Percentiles rank a stretch among this genome's conserved stretches.
Conservation (phyloP, 2,797 vertebrate genomes). For the Cichlasoma orientale region DNA sequence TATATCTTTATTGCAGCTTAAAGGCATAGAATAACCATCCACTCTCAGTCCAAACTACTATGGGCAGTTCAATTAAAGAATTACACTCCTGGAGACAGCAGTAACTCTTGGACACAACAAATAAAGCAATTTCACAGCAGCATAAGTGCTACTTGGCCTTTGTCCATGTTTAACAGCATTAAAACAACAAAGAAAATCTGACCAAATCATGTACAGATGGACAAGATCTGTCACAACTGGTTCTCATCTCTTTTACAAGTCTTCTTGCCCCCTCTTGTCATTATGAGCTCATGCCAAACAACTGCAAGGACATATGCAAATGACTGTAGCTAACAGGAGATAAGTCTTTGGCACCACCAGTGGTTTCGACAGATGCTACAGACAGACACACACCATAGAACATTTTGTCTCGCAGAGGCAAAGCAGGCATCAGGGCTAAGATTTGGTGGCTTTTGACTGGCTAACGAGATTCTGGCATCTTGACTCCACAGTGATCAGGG, state of each 20-base stretch:
- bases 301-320: constrained; percentile 78
- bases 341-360: constrained; percentile 63
- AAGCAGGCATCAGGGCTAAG: constrained; percentile 56
- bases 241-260: constrained; percentile 42
- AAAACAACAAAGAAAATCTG: constrained; percentile 27
- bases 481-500: constrained; percentile 70
- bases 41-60: constrained; percentile 4
- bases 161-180: constrained; percentile 30
- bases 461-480: constrained; percentile 72
- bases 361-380: constrained; percentile 61
- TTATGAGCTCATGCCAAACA: constrained; percentile 65
- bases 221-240: constrained; percentile 37
- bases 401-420: constrained; percentile 64
- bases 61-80: constrained; percentile 11
- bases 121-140: constrained; percentile 20
- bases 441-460: constrained; percentile 65
- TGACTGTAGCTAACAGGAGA: constrained; percentile 65
- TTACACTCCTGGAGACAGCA: constrained; percentile 5
- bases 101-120: constrained; percentile 19
- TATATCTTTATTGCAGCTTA: neutral
- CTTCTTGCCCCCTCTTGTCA: constrained; percentile 43
- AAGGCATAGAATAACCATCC: neutral
- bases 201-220: constrained; percentile 42
- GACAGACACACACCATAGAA: constrained; percentile 62
- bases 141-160: constrained; percentile 20